A percentile compares a stretch with the other conserved stretches of the same genome.
These are phyloP conservation scores for Hyperoplus immaculatus DNA, from an alignment of 2,797 vertebrate species.

Conservation along the genomic window DNA sequence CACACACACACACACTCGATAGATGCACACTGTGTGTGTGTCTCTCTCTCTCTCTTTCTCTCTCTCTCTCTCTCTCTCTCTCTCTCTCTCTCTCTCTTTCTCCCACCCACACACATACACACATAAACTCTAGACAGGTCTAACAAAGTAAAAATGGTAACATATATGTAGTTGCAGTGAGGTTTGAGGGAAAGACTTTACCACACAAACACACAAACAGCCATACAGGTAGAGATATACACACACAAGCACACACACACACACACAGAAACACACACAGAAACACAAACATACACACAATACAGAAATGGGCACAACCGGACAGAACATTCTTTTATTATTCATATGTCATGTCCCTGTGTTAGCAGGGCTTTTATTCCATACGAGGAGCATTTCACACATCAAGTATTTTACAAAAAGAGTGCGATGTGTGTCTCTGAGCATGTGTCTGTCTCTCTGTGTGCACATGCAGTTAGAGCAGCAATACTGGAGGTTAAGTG, in stretches of 20 bases:
- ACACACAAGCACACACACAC: background rate
- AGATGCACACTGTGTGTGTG: no score
- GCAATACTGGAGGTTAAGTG: constrained; percentile 74
- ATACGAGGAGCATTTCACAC: constrained; percentile 77
- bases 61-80: no score
- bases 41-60: no score
- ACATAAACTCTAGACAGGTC: constrained; percentile 4
- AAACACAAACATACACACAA: constrained; percentile 36
- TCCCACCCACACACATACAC: constrained; percentile 20
- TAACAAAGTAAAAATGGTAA: constrained; percentile 48
- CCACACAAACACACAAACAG: constrained; percentile 28
- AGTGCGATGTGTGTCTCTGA: constrained; percentile 27
- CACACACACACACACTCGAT: background rate
- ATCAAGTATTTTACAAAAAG: constrained; percentile 77
- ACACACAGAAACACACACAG: constrained; percentile 26
- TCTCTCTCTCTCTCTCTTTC: background rate
- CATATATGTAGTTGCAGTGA: constrained; percentile 81
- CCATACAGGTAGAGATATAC: constrained; percentile 7
- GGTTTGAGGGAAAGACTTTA: constrained; percentile 62
- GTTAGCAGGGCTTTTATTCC: constrained; percentile 80
- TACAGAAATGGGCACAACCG: constrained; percentile 60
- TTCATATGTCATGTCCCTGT: constrained; percentile 74
- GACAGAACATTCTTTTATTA: constrained; percentile 69
- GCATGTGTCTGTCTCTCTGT: constrained; percentile 23
- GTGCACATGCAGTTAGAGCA: constrained; percentile 33